Evolutionary conservation across 2,888 invertebrate genomes (phyloP).

Genomic region (Cheilosia vernalis): DNA sequence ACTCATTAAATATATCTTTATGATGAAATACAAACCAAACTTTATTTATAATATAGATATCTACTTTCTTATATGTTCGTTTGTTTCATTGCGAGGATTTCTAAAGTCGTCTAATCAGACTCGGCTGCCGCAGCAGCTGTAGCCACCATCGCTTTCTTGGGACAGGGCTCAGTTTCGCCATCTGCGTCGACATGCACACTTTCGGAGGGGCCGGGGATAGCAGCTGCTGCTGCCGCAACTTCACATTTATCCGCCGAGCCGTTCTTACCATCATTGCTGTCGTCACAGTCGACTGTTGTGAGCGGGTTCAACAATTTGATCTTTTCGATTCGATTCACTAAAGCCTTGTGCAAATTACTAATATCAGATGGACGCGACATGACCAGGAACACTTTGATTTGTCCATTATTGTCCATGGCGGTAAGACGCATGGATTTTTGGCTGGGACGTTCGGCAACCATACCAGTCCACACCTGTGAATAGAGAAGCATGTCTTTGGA

Average conservation of each 20-base stretch:
- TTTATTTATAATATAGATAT: conserved; percentile 45
- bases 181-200: conserved; percentile 66
- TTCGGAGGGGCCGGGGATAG: conserved; percentile 75
- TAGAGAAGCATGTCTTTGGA: background rate
- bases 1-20: conserved; percentile 38
- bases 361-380: conserved; percentile 90
- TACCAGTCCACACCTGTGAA: conserved; percentile 92
- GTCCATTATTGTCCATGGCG: conserved; percentile 92
- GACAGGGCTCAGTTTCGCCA: conserved; percentile 79
- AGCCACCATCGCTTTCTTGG: conserved; percentile 79
- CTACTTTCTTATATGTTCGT: conserved; percentile 59
- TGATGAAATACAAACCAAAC: conserved; percentile 69
- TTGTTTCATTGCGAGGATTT: conserved; percentile 76
- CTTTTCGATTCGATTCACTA: conserved; percentile 85
- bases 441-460: conserved; percentile 95
- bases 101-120: conserved; percentile 40
- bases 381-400: conserved; percentile 93
- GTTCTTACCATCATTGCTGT: conserved; percentile 77
- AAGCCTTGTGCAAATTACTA: conserved; percentile 86
- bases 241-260: conserved; percentile 75
- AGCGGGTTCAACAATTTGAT: conserved; percentile 80
- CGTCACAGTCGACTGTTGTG: conserved; percentile 70
- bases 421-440: conserved; percentile 94
- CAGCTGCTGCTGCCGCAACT: conserved; percentile 83
- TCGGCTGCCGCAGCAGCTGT: conserved; percentile 76